A percentile compares a stretch with the other conserved stretches of the same genome.
Conservation (phyloP, 1,140 invertebrate species). For the Drosophila elegans region DNA sequence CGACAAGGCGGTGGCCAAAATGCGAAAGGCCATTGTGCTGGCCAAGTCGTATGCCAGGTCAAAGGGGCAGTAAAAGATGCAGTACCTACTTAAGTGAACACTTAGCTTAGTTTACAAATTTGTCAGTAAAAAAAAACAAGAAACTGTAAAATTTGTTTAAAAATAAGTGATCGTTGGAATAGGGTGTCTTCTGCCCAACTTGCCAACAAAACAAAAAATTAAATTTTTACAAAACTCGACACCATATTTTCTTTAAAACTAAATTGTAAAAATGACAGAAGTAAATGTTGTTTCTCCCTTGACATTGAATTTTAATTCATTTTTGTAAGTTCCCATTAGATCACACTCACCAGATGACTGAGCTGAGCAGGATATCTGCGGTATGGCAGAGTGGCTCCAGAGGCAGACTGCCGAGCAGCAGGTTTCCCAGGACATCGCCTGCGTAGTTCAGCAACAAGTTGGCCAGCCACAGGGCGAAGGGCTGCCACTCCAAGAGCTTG, state of each 20-base stretch:
- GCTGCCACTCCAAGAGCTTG: conserved; percentile 40
- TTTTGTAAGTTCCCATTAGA: too few relatives aligned
- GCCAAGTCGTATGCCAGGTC: conserved; percentile 41
- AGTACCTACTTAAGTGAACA: conserved; percentile 32
- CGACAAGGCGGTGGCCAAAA: conserved; percentile 43
- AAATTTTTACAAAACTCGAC: too few relatives aligned
- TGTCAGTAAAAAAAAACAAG: too few relatives aligned
- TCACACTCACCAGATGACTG: conserved; percentile 44
- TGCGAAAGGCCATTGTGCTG: conserved; percentile 30
- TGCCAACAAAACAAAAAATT: too few relatives aligned
- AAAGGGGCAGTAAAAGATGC: conserved; percentile 65
- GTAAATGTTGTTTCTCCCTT: too few relatives aligned
- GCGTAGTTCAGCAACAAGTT: conserved; percentile 60
- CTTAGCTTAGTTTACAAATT: too few relatives aligned
- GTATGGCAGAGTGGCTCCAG: conserved; percentile 59
- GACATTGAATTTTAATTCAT: too few relatives aligned
- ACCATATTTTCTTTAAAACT: too few relatives aligned
- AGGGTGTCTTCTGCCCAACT: too few relatives aligned
- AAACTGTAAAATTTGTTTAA: too few relatives aligned
- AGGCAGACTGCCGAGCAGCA: conserved; percentile 58
- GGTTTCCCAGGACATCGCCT: conserved; percentile 62
- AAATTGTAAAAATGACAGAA: too few relatives aligned
- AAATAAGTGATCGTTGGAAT: too few relatives aligned
- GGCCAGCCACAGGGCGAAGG: conserved; percentile 59
- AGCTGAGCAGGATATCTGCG: conserved; percentile 46